phyloP scores from a whole-genome alignment of 2,797 vertebrate species.

The Hyperoplus immaculatus region DNA sequence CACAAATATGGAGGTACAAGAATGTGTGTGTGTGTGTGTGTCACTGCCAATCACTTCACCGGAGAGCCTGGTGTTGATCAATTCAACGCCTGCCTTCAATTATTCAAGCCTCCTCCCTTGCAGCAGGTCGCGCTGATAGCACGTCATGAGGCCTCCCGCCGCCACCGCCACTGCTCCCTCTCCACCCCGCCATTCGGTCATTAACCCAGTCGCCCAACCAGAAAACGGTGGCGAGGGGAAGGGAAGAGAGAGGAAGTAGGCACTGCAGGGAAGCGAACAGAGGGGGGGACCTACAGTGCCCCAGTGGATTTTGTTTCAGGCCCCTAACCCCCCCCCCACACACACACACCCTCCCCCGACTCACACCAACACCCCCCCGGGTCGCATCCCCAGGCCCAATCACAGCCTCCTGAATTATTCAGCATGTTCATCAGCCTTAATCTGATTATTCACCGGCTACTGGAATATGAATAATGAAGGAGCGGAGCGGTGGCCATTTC shows the following conservation, averaged over 20 bases:
- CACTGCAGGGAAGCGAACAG: neutral
- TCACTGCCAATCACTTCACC: constrained; percentile 32
- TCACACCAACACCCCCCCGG: neutral
- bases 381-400: constrained; percentile 74
- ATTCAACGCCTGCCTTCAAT: constrained; percentile 30
- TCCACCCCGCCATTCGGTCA: constrained; percentile 10
- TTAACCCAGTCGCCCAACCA: constrained; percentile 52
- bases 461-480: constrained; percentile 85
- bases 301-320: constrained; percentile 42
- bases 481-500: constrained; percentile 63
- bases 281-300: constrained; percentile 44
- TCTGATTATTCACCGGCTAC: constrained; percentile 83
- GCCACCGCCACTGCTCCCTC: neutral
- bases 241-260: constrained; percentile 11
- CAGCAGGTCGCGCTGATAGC: constrained; percentile 29
- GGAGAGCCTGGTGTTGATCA: constrained; percentile 25
- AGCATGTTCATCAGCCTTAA: constrained; percentile 82
- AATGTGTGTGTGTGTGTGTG: neutral
- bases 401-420: constrained; percentile 85
- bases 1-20: too few species aligned
- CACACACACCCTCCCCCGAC: too few species aligned
- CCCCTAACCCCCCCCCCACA: constrained; percentile 1
- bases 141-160: constrained; percentile 11
- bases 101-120: constrained; percentile 33
- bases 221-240: constrained; percentile 34